Base-by-base conservation (phyloP, 2,113 vertebrate species). In the Epinephelus moara region DNA sequence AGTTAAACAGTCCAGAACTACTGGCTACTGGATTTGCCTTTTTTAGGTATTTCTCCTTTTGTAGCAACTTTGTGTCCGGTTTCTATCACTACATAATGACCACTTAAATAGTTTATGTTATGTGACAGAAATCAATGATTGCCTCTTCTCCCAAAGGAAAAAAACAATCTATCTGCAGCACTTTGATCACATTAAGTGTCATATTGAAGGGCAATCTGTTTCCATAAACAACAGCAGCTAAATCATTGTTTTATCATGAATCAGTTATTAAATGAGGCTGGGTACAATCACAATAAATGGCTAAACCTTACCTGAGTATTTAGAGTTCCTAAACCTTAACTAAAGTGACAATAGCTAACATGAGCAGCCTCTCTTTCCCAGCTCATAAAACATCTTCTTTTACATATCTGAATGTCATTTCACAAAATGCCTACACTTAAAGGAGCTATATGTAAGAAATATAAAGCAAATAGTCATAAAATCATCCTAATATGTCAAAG, bases 61-160 rank as follows among this genome's bases (percentile, higher is more conserved):
- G 53, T 37, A 37, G 37, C 37, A 60, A 42, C 15, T 76, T 66
- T 66, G 33, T 56, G 17, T 59, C 19, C 37, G 18, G n/a, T 53
- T 37, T 37, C 13, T 9, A 13, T 2, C 14, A 60, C 2, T 19
- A 30, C 3, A 18, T 4, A 30, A 19, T 62, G 9, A 59, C 19
- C 19, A 18, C 27, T 64, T 42, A 13, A 25, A 68, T 7, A 21
- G 15, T 40, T 25, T 52, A 9, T 53, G 8, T 42, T 62, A 23
- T 21, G 9, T 73, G n/a, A 76, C 23, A 71, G 12, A 40, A 71
- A 70, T 49, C 27, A 17, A 4, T 45, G 27, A 66, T 78, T 57
- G 40, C 27, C 4, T 55, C 9, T 14, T 57, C 40, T 63, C 15
- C 14, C 30, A 1, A 3, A 25, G 40, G 47, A 53, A 7, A 40